Conservation (phyloP, 2,888 invertebrate genomes). For the Notodonta dromedarius region DNA sequence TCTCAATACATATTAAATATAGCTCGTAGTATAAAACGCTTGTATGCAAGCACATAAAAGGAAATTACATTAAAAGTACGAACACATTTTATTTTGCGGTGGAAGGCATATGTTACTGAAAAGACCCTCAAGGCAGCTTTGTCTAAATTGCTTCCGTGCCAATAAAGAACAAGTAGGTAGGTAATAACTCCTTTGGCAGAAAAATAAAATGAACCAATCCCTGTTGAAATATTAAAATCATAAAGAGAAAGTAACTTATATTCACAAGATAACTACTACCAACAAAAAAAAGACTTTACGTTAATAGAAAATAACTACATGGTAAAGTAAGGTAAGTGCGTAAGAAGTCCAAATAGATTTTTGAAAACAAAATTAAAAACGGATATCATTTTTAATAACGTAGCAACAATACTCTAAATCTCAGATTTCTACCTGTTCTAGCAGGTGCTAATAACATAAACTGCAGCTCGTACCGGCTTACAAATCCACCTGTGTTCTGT, state of each 20-base stretch:
- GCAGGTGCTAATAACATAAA: slow-evolving; percentile 1
- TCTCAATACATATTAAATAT: neutral
- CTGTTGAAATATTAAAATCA: neutral
- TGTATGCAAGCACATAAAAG: neutral
- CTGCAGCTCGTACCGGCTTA: neutral
- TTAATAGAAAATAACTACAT: too few species aligned
- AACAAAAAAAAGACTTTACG: too few species aligned
- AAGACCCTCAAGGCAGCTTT: slow-evolving; percentile 26
- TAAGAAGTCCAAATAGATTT: neutral
- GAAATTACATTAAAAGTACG: slow-evolving; percentile 22
- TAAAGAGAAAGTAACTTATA: neutral
- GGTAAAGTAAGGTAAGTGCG: too few species aligned
- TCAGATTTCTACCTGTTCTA: neutral
- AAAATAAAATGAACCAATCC: neutral
- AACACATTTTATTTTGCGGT: slow-evolving; percentile 21
- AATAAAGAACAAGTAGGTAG: slow-evolving; percentile 22
- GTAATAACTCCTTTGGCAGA: slow-evolving; percentile 11
- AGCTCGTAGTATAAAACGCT: neutral
- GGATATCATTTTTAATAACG: neutral
- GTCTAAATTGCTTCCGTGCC: slow-evolving; percentile 27
- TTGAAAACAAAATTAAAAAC: neutral
- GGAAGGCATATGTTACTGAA: slow-evolving; percentile 12
- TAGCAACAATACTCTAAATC: neutral
- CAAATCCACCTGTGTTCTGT: neutral
- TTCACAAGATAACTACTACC: neutral